Evolutionary conservation across 2,797 vertebrate genomes (phyloP), one percentile per base, ranked within the genome.

Genomic region (Sebastes itinus): DNA sequence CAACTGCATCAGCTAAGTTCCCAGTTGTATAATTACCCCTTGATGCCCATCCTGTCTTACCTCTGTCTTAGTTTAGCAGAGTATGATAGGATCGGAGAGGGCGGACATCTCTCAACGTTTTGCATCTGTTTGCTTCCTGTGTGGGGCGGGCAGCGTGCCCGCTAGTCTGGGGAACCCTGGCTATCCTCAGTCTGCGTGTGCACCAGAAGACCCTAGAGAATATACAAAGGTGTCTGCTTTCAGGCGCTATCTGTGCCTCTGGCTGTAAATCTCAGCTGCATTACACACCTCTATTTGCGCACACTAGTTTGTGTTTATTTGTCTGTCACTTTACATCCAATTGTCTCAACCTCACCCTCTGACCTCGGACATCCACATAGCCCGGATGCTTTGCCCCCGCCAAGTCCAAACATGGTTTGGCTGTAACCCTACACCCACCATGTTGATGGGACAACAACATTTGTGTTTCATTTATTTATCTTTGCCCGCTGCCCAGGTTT

Each of bases 201-300:
- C 61, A 66, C 46, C 70, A 63, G 79, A 56, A 30, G 7, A 16
- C 80, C 70, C 72, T 5, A 23, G 81, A 86, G 84, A 85, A 74
- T 55, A 87, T 32, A 90, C 88, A 90, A 88, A 88, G 85, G 87
- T 90, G 78, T 94, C 89, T 81, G 68, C 77, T 91, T 93, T 88
- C 90, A 86, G 67, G 22, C 30, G 13, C 82, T 76, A 56, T 80
- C 71, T 56, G 58, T 81, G 77, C 67, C 72, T 35, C 72, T 60
- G 78, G 83, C 72, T 90, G 87, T 81, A 72, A 91, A 91, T 80
- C 90, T 78, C 22, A 12, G 66, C 23, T 38, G 71, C 71, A 77
- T 84, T 81, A 78, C 75, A 35, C 74, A 16, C 75, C 75, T 78
- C 83, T 84, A 79, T 90, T 87, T 80, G 62, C 2, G 12, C 60